Base-by-base conservation (phyloP, 1,140 invertebrate species). In the Asbolus verrucosus region DNA sequence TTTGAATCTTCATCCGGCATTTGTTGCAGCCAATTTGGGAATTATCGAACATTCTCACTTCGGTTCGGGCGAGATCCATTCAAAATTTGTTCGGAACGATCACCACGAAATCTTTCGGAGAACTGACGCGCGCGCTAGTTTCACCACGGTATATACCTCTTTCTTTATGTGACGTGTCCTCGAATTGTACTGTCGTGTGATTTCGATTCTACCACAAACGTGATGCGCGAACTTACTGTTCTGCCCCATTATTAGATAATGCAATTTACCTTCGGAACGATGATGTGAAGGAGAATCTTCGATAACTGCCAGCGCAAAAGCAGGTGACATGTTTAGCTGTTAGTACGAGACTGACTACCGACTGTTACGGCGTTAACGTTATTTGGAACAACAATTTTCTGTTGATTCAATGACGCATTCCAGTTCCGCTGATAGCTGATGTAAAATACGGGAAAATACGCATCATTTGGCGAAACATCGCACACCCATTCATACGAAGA, bases 1-100 rank as follows among this genome's bases (percentile, higher is more conserved):
- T 71, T 71, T 67, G 46, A 67, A 71, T 15, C 63, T 62, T 43
- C 21, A 69, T 43, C 11, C 59, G 31, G 15, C 27, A n/a, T n/a
- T n/a, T 61, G 15, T 50, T 63, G 59, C 16, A 33, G 14, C 11
- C 19, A 41, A 46, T 38, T 50, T 36, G 33, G 33, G 24, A 11
- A 18, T 65, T 65, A 13, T 27, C 14, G 39, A 30, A 33, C 61
- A 70, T 70, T 70, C 39, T 70, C 41, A 38, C 41, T 43, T n/a
- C n/a, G n/a, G 21, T 27, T 69, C 61, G 14, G 19, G 21, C 38
- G 16, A 19, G 15, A 69, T 69, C 38, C 46, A 24, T 33, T 30
- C 1, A 36, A 59, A 33, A 33, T 27, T 33, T 33, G 9, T 8
- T 13, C 11, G 30, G 18, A 21, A 3, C 30, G 21, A 3, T 27